phyloP scores from a whole-genome alignment of 2,888 invertebrate genomes.

The Protodeltote pygarga region DNA sequence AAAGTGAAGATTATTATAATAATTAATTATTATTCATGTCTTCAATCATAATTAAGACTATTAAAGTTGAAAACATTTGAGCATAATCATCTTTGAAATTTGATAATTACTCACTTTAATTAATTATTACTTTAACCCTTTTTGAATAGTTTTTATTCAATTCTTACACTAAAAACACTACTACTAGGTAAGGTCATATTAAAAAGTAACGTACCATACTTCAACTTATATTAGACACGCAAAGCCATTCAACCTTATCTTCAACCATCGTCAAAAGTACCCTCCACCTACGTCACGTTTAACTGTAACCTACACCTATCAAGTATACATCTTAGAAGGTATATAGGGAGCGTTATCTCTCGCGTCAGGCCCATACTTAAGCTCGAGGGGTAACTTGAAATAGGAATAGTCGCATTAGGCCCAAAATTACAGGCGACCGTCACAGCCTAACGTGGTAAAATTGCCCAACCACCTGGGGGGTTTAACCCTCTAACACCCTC shows the following conservation, averaged over 20 bases:
- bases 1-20: no score
- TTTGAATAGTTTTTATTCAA: no score
- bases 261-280: slow-evolving; percentile 36
- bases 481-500: slow-evolving; percentile 71
- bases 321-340: slow-evolving; percentile 46
- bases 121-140: no score
- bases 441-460: slow-evolving; percentile 85
- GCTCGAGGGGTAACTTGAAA: slow-evolving; percentile 82
- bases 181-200: slow-evolving; percentile 6
- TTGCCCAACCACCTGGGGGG: slow-evolving; percentile 84
- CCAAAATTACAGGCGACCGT: slow-evolving; percentile 86
- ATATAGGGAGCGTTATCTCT: slow-evolving; percentile 72
- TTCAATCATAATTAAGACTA: no score
- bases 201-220: slow-evolving; percentile 3
- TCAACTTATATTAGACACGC: no score
- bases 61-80: no score
- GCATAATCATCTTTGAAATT: no score
- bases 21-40: no score
- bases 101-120: no score
- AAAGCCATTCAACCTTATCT: slow-evolving; percentile 30
- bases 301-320: slow-evolving; percentile 48
- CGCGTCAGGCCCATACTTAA: slow-evolving; percentile 80
- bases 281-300: slow-evolving; percentile 18
- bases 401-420: slow-evolving; percentile 87
- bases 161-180: no score